Percentiles rank a stretch among this genome's conserved stretches.
Conservation (phyloP, 2,113 vertebrate species). For the Heterotilapia buettikoferi region DNA sequence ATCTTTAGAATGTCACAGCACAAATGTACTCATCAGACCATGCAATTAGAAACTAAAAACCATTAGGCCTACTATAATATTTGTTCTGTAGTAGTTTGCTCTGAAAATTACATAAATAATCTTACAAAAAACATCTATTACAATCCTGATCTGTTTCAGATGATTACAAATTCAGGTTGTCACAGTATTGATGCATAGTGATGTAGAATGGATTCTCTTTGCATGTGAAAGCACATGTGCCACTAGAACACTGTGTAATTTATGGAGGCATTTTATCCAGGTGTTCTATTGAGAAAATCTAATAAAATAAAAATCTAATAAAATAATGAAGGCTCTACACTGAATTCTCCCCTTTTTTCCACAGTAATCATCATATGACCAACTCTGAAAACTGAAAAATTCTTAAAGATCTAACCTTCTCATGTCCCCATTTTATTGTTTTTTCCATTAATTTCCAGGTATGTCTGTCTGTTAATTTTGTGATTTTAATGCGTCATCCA, state of each 20-base stretch:
- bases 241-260: not conserved
- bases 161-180: not conserved
- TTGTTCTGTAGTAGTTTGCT: not conserved
- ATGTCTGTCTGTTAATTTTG: slow-evolving; percentile 24
- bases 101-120: not conserved
- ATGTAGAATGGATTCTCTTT: not conserved
- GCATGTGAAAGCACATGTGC: not conserved
- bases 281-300: not conserved
- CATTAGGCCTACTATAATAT: not conserved
- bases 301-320: not conserved
- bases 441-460: slow-evolving; percentile 51
- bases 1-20: not conserved
- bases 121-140: not conserved
- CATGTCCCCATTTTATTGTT: slow-evolving; percentile 14
- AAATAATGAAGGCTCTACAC: not conserved
- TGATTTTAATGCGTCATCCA: slow-evolving; percentile 36
- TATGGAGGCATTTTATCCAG: not conserved
- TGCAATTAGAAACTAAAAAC: not conserved
- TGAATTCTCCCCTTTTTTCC: slow-evolving; percentile 3
- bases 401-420: not conserved
- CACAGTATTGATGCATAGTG: not conserved
- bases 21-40: not conserved
- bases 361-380: not conserved
- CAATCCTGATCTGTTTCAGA: not conserved
- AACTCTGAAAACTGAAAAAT: slow-evolving; percentile 17